Base-by-base conservation (phyloP, 2,888 invertebrate genomes). In the Stomorhina lunata region DNA sequence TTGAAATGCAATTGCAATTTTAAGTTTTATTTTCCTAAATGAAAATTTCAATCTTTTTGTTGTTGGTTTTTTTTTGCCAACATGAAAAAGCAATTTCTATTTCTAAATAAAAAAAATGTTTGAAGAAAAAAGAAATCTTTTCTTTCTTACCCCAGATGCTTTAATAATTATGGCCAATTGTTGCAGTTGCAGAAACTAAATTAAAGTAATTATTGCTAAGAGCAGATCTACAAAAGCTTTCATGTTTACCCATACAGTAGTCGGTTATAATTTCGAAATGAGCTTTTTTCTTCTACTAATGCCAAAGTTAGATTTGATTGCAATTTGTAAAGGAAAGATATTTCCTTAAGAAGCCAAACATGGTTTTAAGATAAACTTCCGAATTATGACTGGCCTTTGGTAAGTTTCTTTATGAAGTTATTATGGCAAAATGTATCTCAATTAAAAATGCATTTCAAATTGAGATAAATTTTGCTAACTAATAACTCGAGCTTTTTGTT, bases 1-100 rank as follows among this genome's bases (percentile, higher is more conserved):
- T 65, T 45, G 48, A 55, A 76, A 57, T 76, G 75, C 57, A 66
- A 76, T 34, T 66, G 43, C 75, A 66, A 20, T 48, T 53, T 48
- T 9, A 17, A 25, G n/a, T 27, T 65, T 75, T 45, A 55, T 76
- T 76, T 76, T 65, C 66, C 57, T 57, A 32, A 71, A 71, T 12
- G 40, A 17, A 20, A n/a, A n/a, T n/a, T n/a, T n/a, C n/a, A n/a
- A n/a, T n/a, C n/a, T n/a, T n/a, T n/a, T n/a, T n/a, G n/a, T n/a
- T n/a, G n/a, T n/a, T n/a, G n/a, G n/a, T n/a, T n/a, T 9, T 40
- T 68, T n/a, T 59, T 32, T 57, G 55, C 15, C 22, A 40, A 34
- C 59, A 59, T 22, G 59, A 71, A 53, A 37, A 15, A 43, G n/a
- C 9, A 12, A 4, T 68, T 17, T 48, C 2, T 53, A 32, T 71